phyloP scores from a whole-genome alignment of 2,113 vertebrate species.

The Pan paniscus region DNA sequence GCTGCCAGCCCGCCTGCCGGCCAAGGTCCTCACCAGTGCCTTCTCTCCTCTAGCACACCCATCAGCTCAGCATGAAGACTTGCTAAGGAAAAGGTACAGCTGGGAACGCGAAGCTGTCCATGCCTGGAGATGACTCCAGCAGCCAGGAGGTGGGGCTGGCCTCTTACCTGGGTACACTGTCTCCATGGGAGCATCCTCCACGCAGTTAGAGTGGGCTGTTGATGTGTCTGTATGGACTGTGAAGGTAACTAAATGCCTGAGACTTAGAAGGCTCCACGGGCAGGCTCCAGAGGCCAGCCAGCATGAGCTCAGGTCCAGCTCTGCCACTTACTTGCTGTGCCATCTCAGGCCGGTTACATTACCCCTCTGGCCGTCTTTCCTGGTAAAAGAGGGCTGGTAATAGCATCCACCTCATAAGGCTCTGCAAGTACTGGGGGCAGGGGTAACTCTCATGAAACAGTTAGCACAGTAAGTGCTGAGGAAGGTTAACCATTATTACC shows the following conservation, averaged over 20 bases:
- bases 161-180: too few relatives aligned
- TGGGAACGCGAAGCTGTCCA: accelerated
- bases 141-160: not conserved
- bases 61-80: not conserved
- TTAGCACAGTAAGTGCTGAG: not conserved
- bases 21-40: not conserved
- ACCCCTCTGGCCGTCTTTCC: not conserved
- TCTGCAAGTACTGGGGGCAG: not conserved
- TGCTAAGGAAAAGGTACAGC: not conserved
- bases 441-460: accelerated
- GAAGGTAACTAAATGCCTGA: not conserved
- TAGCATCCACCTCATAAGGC: not conserved
- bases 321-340: not conserved
- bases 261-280: too few relatives aligned
- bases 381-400: not conserved
- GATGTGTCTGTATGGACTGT: not conserved
- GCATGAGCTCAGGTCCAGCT: not conserved
- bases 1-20: not conserved
- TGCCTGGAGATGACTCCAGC: too few relatives aligned
- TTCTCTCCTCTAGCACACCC: not conserved
- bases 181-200: not conserved
- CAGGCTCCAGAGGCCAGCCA: not conserved
- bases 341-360: not conserved
- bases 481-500: not conserved
- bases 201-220: not conserved